Base-by-base conservation (phyloP, 2,797 vertebrate genomes). In the Buceros bicornis region DNA sequence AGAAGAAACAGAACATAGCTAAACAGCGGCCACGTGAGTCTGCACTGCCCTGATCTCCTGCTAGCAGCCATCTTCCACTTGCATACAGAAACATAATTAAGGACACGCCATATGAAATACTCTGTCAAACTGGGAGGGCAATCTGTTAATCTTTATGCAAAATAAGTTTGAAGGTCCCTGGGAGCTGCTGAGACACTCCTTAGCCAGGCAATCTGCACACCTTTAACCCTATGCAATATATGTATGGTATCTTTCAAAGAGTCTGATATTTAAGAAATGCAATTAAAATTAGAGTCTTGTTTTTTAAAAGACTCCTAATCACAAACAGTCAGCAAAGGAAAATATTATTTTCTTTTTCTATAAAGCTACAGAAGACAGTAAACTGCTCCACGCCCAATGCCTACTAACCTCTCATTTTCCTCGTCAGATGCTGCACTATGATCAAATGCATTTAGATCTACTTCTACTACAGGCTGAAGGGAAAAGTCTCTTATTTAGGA, bases 21-120 rank as follows among this genome's bases (percentile, higher is more conserved):
- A n/a, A 77, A 13, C n/a, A 78, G 72, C 2, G 45, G 51, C 71
- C 64, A 58, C 56, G 45, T 0, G 19, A 93, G 57, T 10, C 67
- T 82, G 71, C 47, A 16, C 20, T 61, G 58, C 25, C 16, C 61
- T 37, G 57, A 17, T 78, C 62, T 70, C 88, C 93, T 48, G 64
- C 80, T 54, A 69, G 85, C 61, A 86, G 28, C 74, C 74, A 31
- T n/a, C 67, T 87, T 79, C 74, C 0, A 4, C 89, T 78, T 47
- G 29, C 87, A 71, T 16, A 77, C 71, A 71, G 93, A 95, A 87
- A 50, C 37, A 1, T 83, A 91, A 94, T 91, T 91, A 95, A 95
- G 91, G 85, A 72, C 72, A 57, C 5, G 1, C 79, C 82, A 54
- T 43, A 78, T 54, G 89, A 90, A 94, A 67, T 29, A 26, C 47